Evolutionary conservation across 2,113 vertebrate species (phyloP).

Genomic region (Anthoscopus minutus): DNA sequence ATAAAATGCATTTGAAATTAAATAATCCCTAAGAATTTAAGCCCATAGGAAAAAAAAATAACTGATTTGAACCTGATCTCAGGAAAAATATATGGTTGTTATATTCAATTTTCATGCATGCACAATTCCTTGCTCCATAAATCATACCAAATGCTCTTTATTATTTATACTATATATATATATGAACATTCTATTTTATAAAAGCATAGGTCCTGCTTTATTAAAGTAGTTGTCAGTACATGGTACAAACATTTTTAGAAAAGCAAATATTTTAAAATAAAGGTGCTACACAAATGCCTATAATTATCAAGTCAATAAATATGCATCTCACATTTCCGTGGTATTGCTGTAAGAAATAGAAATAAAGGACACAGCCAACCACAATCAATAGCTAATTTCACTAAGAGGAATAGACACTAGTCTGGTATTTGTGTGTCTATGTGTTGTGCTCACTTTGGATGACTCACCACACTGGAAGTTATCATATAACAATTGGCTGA

Average conservation of each 20-base stretch:
- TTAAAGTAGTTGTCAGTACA: background rate
- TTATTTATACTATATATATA: no score
- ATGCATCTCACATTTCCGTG: background rate
- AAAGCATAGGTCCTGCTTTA: background rate
- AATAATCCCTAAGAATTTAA: background rate
- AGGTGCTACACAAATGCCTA: background rate
- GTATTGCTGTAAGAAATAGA: background rate
- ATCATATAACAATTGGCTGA: background rate
- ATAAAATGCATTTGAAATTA: background rate
- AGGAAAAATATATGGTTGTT: background rate
- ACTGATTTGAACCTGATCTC: background rate
- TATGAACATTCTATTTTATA: no score
- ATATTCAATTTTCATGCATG: background rate
- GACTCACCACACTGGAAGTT: background rate
- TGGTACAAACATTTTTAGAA: background rate
- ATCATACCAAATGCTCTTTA: background rate
- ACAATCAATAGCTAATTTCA: conserved; percentile 15
- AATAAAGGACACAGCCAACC: background rate
- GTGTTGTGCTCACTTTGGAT: background rate
- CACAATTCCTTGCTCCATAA: background rate
- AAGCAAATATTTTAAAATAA: background rate
- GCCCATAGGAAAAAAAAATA: background rate
- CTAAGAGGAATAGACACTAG: background rate
- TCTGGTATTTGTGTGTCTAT: background rate
- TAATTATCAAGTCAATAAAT: conserved; percentile 25